phyloP scores from a whole-genome alignment of 2,113 vertebrate species.

The Fregata magnificens region DNA sequence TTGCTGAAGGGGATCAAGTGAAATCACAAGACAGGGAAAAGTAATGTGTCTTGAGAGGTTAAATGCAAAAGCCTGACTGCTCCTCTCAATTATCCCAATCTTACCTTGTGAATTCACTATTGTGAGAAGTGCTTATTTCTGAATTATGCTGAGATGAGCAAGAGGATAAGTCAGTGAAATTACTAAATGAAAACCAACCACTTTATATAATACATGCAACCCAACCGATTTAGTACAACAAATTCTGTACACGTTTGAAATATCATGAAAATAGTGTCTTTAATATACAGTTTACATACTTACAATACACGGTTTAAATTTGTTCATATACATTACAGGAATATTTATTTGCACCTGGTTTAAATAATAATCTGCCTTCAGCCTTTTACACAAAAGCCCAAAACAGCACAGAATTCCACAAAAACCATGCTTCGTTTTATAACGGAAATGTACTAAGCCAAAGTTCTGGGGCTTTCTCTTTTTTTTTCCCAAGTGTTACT shows the following conservation, averaged over 20 bases:
- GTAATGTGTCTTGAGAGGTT: not conserved
- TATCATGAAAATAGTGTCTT: slow-evolving; percentile 75
- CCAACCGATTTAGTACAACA: not conserved
- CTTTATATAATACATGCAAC: not conserved
- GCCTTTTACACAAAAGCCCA: slow-evolving; percentile 50
- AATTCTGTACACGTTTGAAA: not conserved
- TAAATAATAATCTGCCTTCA: slow-evolving; percentile 64
- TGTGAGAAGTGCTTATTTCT: not conserved
- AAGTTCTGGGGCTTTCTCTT: not conserved
- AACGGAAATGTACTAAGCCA: slow-evolving; percentile 44
- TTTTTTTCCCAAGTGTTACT: not conserved
- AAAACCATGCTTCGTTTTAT: slow-evolving; percentile 37
- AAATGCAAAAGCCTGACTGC: not conserved
- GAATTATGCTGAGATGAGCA: not conserved
- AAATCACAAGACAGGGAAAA: not conserved
- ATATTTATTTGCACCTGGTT: slow-evolving; percentile 68
- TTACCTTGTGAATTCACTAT: not conserved
- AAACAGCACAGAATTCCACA: slow-evolving; percentile 59
- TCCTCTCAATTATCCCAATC: not conserved
- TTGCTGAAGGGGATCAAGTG: not conserved
- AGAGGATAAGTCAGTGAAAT: not conserved
- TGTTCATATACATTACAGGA: slow-evolving; percentile 64
- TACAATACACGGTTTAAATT: slow-evolving; percentile 52
- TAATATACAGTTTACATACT: slow-evolving; percentile 71
- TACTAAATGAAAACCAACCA: not conserved